A percentile compares a stretch with the other conserved stretches of the same genome.
These are phyloP conservation scores for Lasioglossum figueresi DNA, from an alignment of 2,888 invertebrate genomes.

Conservation along the genomic window DNA sequence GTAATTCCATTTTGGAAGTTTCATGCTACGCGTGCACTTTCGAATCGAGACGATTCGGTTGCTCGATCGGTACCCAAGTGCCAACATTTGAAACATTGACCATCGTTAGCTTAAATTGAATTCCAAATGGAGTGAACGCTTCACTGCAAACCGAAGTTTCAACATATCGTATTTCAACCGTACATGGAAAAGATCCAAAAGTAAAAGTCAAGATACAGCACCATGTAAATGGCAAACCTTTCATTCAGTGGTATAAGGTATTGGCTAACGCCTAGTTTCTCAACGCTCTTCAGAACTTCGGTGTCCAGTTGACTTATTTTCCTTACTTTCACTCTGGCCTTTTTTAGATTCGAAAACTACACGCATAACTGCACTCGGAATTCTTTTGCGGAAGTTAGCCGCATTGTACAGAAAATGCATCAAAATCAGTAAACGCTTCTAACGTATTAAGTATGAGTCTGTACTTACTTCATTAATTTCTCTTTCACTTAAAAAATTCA, in stretches of 20 bases:
- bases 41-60: background rate
- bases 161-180: background rate
- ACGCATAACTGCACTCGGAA: background rate
- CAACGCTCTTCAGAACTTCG: background rate
- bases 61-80: background rate
- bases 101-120: background rate
- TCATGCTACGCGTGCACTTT: background rate
- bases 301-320: background rate
- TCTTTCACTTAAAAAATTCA: too few relatives aligned
- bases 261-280: background rate
- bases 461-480: too few relatives aligned
- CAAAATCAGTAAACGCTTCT: too few relatives aligned
- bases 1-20: background rate
- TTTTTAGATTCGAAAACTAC: background rate
- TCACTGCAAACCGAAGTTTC: background rate
- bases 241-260: background rate
- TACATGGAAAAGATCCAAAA: background rate
- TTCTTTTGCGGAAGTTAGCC: too few relatives aligned
- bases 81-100: background rate
- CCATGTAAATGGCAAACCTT: background rate
- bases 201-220: constrained; percentile 4
- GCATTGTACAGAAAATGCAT: too few relatives aligned
- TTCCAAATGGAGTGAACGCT: background rate
- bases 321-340: background rate
- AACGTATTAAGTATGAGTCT: too few relatives aligned